These are phyloP conservation scores for Numenius arquata DNA, from an alignment of 2,113 vertebrate species.

Conservation along the genomic window DNA sequence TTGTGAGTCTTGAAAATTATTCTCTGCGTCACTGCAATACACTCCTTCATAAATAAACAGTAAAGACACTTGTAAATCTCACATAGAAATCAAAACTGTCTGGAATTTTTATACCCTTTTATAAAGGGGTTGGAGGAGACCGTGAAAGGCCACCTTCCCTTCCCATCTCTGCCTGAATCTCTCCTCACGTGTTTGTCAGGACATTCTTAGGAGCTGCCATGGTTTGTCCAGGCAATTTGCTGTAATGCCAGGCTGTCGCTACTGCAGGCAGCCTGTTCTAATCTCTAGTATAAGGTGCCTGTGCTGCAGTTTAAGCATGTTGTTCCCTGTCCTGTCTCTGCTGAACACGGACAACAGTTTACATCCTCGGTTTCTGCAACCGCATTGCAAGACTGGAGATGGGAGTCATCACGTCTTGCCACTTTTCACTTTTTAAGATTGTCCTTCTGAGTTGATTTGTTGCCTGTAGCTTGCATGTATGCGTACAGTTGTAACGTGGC, in stretches of 20 bases:
- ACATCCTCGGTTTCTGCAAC: background rate
- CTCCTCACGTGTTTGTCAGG: fast-evolving
- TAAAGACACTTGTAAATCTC: background rate
- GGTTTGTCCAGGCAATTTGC: background rate
- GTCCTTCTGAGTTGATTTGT: background rate
- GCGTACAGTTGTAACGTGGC: fast-evolving
- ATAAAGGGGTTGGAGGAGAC: background rate
- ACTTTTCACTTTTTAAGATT: background rate
- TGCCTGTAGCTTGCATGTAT: fast-evolving
- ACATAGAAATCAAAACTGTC: background rate
- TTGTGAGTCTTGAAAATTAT: background rate
- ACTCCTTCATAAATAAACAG: background rate
- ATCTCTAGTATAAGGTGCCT: background rate
- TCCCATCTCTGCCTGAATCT: background rate
- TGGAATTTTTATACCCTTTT: background rate
- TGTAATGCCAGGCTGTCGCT: background rate
- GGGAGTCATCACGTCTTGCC: too few relatives aligned
- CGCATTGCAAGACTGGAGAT: background rate
- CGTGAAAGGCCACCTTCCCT: background rate
- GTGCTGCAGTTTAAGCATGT: background rate
- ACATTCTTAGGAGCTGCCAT: fast-evolving
- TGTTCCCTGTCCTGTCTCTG: background rate
- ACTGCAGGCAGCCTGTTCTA: background rate
- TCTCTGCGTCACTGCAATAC: background rate
- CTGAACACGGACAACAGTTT: background rate